Evolutionary conservation across 2,888 invertebrate species (phyloP).

Genomic region (Clusia tigrina): DNA sequence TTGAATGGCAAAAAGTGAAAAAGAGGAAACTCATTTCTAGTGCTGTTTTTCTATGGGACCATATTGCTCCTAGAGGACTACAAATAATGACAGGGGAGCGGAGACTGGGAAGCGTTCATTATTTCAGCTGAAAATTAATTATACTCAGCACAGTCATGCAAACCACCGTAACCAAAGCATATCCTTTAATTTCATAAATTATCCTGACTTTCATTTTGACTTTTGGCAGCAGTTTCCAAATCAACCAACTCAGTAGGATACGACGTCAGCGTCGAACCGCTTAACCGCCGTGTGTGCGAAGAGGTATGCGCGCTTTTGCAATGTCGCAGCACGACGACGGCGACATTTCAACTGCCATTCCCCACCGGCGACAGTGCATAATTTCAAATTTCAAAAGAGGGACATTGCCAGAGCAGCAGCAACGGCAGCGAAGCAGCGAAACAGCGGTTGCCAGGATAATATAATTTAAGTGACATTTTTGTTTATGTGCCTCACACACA

Average conservation of each 20-base stretch:
- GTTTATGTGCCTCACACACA: conserved; percentile 36
- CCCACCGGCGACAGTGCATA: neutral
- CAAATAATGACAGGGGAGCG: no score
- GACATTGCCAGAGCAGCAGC: conserved; percentile 36
- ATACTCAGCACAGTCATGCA: neutral
- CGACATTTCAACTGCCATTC: conserved; percentile 43
- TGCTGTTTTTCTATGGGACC: no score
- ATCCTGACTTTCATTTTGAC: conserved; percentile 10
- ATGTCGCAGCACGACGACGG: conserved; percentile 28
- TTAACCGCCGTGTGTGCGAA: neutral
- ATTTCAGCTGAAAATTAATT: conserved; percentile 4
- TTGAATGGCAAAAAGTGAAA: no score
- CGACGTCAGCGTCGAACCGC: conserved; percentile 15
- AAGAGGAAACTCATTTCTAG: no score
- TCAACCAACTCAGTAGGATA: conserved; percentile 30
- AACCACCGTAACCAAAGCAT: conserved; percentile 7
- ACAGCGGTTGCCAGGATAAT: conserved; percentile 50
- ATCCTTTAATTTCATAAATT: conserved; percentile 27
- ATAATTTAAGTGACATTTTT: conserved; percentile 58
- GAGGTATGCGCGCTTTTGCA: conserved; percentile 9
- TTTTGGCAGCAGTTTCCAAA: conserved; percentile 19
- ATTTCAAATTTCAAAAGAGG: conserved; percentile 27
- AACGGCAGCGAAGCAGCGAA: conserved; percentile 7
- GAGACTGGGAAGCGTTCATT: no score
- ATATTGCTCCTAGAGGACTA: no score